Conservation (phyloP, 1,140 invertebrate genomes). For the Pseudomyrmex cubaensis region DNA sequence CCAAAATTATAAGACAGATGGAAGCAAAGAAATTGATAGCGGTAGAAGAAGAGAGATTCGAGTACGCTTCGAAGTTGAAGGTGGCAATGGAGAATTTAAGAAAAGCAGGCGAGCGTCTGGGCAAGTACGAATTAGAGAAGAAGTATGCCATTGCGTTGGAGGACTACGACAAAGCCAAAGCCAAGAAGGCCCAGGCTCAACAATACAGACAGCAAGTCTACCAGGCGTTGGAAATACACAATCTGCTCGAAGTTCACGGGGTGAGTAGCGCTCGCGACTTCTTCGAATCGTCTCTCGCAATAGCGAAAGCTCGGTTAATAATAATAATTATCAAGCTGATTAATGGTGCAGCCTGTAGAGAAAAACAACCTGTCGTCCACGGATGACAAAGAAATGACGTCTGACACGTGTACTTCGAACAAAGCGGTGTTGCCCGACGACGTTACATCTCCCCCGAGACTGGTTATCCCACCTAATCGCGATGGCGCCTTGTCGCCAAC, state of each 20-base stretch:
- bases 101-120: slow-evolving; percentile 94
- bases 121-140: slow-evolving; percentile 96
- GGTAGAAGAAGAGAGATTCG: slow-evolving; percentile 94
- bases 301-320: background rate
- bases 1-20: slow-evolving; percentile 93
- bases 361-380: slow-evolving; percentile 84
- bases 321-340: slow-evolving; percentile 17
- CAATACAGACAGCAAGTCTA: slow-evolving; percentile 91
- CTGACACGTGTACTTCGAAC: slow-evolving; percentile 69
- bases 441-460: slow-evolving; percentile 77
- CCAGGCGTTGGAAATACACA: slow-evolving; percentile 88
- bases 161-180: slow-evolving; percentile 95
- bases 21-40: slow-evolving; percentile 94
- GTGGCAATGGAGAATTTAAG: slow-evolving; percentile 92
- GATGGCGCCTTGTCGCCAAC: slow-evolving; percentile 81
- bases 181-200: slow-evolving; percentile 96
- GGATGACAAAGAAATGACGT: slow-evolving; percentile 77
- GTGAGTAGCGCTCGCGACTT: slow-evolving; percentile 82
- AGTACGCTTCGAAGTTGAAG: slow-evolving; percentile 96
- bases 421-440: slow-evolving; percentile 70
- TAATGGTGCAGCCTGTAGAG: slow-evolving; percentile 79
- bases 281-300: too few species aligned
- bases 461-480: slow-evolving; percentile 78
- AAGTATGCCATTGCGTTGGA: slow-evolving; percentile 95
- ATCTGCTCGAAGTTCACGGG: slow-evolving; percentile 92